Evolutionary conservation across 2,888 invertebrate species (phyloP), one percentile per base, ranked within the genome.

Genomic region (Rhagophthalmus giganteus): DNA sequence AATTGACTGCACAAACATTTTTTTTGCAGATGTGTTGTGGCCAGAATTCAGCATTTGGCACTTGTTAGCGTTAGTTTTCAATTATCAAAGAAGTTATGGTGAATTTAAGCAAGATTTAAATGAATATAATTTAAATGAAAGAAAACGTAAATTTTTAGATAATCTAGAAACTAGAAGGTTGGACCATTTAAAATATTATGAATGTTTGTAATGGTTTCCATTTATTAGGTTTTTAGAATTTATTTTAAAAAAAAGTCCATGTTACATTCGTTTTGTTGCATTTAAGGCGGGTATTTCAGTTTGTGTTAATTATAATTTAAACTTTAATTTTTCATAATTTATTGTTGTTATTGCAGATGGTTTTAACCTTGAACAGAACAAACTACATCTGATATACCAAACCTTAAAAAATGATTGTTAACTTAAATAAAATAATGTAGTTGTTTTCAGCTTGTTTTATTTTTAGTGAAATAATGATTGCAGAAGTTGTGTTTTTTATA

Each of bases 1-100:
- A 87, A 90, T 90, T 75, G 69, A 71, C 25, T 83, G 85, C 65
- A 85, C 91, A 4, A 87, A 90, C 32, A 73, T 99, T 26, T 89
- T 90, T 69, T 99, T 98, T 74, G 85, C 90, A 1, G 82, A 89
- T 55, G 90, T 91, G 0, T 75, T 98, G 24, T 99, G 99, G 99
- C 99, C 99, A 1, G 96, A 96, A 69, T 94, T 98, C 69, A 86
- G 84, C 30, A 82, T 94, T 52, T 97, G 94, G 94, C 88, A 96
- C 74, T 81, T 99, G 38, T 76, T 96, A 57, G 82, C 80, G 11
- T 91, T 90, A 14, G 82, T 99, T 52, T 84, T 97, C 64, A 84
- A 88, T 64, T 99, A 90, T 74, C 98, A 99, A 76, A 79, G 83
- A 30, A 74, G 73, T 64, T 74, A 72, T 48, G 46, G 45, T 30